phyloP scores from a whole-genome alignment of 2,888 invertebrate genomes.

The Trachelus iudaicus region DNA sequence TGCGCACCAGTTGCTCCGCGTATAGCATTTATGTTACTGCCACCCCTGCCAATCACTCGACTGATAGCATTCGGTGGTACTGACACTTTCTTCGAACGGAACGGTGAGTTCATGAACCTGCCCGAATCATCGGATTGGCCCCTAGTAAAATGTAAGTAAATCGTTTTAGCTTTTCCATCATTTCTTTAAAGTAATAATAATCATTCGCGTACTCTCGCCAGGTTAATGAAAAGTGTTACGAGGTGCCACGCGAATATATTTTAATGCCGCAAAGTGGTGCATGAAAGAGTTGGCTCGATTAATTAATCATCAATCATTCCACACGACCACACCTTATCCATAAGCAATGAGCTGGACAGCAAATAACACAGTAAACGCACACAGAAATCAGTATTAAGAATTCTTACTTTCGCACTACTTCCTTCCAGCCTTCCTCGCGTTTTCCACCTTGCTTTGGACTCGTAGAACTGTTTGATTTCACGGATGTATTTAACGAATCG shows the following conservation, averaged over 20 bases:
- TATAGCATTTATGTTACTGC: constrained; percentile 98
- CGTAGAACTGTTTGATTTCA: constrained; percentile 67
- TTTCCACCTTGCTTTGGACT: constrained; percentile 77
- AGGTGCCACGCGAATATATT: neutral
- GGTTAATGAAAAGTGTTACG: neutral
- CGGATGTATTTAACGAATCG: constrained; percentile 47
- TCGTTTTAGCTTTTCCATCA: neutral
- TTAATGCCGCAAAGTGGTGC: neutral
- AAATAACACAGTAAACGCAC: too few species aligned
- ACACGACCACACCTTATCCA: constrained; percentile 6
- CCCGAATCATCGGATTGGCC: constrained; percentile 62
- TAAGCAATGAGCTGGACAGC: neutral
- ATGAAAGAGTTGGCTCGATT: constrained; percentile 19
- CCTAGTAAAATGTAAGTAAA: constrained; percentile 29
- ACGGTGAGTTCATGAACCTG: constrained; percentile 66
- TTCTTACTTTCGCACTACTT: constrained; percentile 86
- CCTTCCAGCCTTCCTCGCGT: constrained; percentile 96
- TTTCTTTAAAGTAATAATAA: neutral
- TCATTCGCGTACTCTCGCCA: neutral
- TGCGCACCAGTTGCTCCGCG: constrained; percentile 96
- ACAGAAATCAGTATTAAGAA: neutral
- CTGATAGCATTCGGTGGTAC: constrained; percentile 96
- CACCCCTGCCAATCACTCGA: constrained; percentile 96
- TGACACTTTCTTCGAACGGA: constrained; percentile 89
- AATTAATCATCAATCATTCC: constrained; percentile 19